These are phyloP conservation scores for Aricia agestis DNA, from an alignment of 1,140 invertebrate genomes.

Conservation along the genomic window DNA sequence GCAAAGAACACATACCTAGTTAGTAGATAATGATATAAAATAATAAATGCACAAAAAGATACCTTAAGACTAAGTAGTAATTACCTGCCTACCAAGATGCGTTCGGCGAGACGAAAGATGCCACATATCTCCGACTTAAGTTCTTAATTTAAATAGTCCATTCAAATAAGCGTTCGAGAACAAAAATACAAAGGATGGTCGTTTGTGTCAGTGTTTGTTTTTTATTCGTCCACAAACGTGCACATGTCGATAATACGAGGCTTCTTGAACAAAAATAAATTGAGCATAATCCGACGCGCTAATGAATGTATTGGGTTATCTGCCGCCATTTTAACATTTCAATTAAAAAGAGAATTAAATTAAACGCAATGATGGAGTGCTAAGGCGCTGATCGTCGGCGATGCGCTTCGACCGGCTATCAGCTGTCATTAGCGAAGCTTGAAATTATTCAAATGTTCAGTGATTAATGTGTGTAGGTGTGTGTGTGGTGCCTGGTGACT, in stretches of 20 bases:
- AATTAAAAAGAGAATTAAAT: conserved; percentile 65
- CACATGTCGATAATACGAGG: conserved; percentile 4
- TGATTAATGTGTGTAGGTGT: background rate
- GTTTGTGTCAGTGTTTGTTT: conserved; percentile 5
- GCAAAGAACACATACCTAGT: no score
- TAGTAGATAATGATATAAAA: no score
- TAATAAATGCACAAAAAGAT: no score
- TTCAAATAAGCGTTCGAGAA: conserved; percentile 9
- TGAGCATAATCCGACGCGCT: conserved; percentile 40
- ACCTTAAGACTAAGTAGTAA: no score
- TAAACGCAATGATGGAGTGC: conserved; percentile 54
- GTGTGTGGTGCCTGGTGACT: background rate
- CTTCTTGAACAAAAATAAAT: conserved; percentile 31
- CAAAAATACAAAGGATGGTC: background rate
- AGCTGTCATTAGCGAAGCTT: conserved; percentile 2
- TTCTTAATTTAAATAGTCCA: conserved; percentile 16
- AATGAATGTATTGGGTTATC: conserved; percentile 46
- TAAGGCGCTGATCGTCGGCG: conserved; percentile 39
- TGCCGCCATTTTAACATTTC: conserved; percentile 53
- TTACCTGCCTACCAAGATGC: background rate
- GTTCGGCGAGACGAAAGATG: background rate
- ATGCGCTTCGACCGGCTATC: background rate
- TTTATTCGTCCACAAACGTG: conserved; percentile 7
- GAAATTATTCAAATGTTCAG: background rate
- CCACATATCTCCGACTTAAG: background rate